Evolutionary conservation across 92 coral and sea anemone species (phyloP), one percentile per base, ranked within the genome.

Genomic region (Zoanthus sansibaricus): DNA sequence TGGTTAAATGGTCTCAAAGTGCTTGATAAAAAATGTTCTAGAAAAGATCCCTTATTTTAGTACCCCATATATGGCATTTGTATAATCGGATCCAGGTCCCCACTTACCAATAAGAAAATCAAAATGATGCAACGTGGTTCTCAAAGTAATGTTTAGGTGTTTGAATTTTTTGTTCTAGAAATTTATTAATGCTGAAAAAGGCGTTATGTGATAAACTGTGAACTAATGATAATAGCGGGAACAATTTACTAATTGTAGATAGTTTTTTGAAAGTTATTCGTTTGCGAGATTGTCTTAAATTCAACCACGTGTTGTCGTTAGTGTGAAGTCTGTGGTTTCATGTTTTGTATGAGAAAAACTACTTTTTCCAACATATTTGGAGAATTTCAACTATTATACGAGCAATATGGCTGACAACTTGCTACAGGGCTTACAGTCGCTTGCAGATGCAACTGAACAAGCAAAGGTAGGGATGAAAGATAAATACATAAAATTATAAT

Each of bases 381-480:
- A 68, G 85, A 68, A 66, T 66, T 67, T 80, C 59, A n/a, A 80
- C 42, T 80, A n/a, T 37, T 68, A 1, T 67, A 80, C 73, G 74
- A 45, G 86, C 82, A 74, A 58, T 64, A 97, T 97, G 99, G 98
- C 91, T 88, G 98, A 95, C 64, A 90, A 89, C 47, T 90, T 90
- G 71, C 96, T 97, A 2, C 95, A 92, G 76, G 99, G 98, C 55
- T 94, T 95, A 16, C 93, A 94, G 58, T 84, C 93, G 45, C 87
- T 95, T 75, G 92, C 98, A 75, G 93, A 93, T 72, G 86, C 95
- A 71, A 89, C 92, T 33, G 95, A 97, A 12, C 98, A 95, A 72
- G 93, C 95, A 45, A 90, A 86, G 94, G 99, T 96, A 56, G 71
- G 94, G 71, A 77, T 54, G 70, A 69, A 4, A 37, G 42, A 37